Base-by-base conservation (phyloP, 2,113 vertebrate genomes). In the Paracanthobrama guichenoti region DNA sequence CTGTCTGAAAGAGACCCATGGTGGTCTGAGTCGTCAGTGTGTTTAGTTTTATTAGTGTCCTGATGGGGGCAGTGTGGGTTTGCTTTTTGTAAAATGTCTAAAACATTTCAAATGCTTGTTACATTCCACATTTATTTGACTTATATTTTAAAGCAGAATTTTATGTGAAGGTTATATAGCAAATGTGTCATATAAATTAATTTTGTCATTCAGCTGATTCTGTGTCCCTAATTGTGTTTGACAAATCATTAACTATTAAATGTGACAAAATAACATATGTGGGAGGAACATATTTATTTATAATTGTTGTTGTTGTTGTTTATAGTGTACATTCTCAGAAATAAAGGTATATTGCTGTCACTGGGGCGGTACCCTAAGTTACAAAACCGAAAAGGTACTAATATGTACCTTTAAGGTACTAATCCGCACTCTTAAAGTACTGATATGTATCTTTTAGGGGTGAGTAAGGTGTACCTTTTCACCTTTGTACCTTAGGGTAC, bases 11-110 rank as follows among this genome's bases (percentile, higher is more conserved):
- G 12, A 35, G 22, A 78, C 13, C 60, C 22, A 20, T 16, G 8
- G 35, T 42, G 22, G 13, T 79, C 12, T 18, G 2, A 77, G 26
- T 1, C 46, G 53, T 62, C 18, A 55, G 4, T 75, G 26, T 8
- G 18, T 64, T 16, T 24, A 73, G 44, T 46, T 46, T 20, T 62
- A 44, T 16, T 31, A 22, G 6, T 24, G 22, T 2, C 59, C 44
- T 53, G 53, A 39, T 14, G 83, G 53, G 85, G n/a, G 46, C 57
- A 57, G 57, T 80, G 44, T 87, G 26, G 57, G 14, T 62, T 35
- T 44, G 42, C 62, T 80, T 31, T 46, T 53, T 7, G 0, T 9
- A 28, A 55, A 53, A 31, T 20, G 3, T 28, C 24, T 75, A 53
- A 75, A 75, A 53, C 14, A 53, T 75, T 26, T 14, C 1, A 53